These are phyloP conservation scores for Tragulus kanchil DNA, from an alignment of 2,113 vertebrate genomes.

Conservation along the genomic window DNA sequence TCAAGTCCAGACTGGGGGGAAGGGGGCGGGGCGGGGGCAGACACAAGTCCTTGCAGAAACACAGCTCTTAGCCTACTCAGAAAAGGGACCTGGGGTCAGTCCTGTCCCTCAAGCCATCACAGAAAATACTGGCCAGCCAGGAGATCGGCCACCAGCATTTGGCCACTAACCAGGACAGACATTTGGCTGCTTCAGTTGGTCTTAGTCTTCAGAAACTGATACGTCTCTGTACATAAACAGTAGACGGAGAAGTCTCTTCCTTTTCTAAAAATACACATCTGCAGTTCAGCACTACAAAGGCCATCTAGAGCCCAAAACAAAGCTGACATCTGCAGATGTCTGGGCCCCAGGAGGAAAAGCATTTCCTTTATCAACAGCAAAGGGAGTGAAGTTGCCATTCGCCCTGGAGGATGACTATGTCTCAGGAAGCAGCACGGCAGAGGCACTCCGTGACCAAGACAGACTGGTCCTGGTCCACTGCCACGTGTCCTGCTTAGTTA, in stretches of 20 bases:
- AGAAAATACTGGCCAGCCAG: neutral
- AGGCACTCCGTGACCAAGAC: neutral
- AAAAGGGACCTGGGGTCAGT: neutral
- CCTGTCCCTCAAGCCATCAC: neutral
- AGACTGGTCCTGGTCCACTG: neutral
- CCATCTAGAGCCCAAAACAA: conserved; percentile 49
- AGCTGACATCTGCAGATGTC: conserved; percentile 23
- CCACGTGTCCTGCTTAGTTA: neutral
- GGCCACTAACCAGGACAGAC: neutral
- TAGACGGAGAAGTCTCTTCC: conserved; percentile 59
- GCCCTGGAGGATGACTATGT: neutral
- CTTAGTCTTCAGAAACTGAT: conserved; percentile 22
- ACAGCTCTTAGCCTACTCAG: neutral
- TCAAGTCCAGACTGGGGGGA: neutral
- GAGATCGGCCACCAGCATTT: neutral
- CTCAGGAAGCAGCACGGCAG: neutral
- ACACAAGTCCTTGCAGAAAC: neutral
- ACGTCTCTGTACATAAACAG: neutral
- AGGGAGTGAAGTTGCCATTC: conserved; percentile 8
- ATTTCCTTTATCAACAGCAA: conserved; percentile 67
- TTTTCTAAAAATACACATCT: conserved; percentile 73
- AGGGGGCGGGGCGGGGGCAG: neutral
- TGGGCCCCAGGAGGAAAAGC: conserved; percentile 64
- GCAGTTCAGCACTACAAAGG: conserved; percentile 41
- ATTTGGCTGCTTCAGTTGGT: neutral